Base-by-base conservation (phyloP, 2,888 invertebrate genomes). In the Trichogramma dendrolimi region DNA sequence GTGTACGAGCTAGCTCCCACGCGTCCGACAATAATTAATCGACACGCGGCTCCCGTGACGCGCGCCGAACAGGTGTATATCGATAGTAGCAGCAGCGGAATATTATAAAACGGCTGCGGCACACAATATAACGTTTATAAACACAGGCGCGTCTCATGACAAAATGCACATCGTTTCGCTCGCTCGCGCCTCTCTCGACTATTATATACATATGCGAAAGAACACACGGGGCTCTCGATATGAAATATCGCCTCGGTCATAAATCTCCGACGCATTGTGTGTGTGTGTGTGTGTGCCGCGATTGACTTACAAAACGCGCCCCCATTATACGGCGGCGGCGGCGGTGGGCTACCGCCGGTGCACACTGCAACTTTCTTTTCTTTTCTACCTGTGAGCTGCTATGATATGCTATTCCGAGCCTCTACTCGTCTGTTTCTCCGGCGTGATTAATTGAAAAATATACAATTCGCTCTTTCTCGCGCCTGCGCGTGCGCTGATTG, bases 1-100 rank as follows among this genome's bases (percentile, higher is more conserved):
- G 27, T 27, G 27, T 27, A 27, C 27, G 27, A 61, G 55, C 61
- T 42, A 58, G 50, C 49, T 27, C 53, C 51, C 72, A 73, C 72
- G 75, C 77, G 72, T 71, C 51, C 41, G 39, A 68, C 67, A 68
- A 73, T 78, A 78, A 79, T 78, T 79, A 78, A 79, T 77, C 76
- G 72, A 51, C 60, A 57, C 53, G 72, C 72, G 71, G 78, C 79
- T 78, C 76, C 78, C 77, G 71, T 72, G 75, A 71, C 72, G 77
- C 69, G 72, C 56, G 58, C 56, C 61, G 57, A 48, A 14, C 48
- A 14, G 6, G 14, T 14, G 14, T 14, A 48, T 4, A 8, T 11
- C 4, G 6, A 46, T 5, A 6, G 6, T n/a, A 4, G 11, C 1
- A 48, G 11, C 11, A 14, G 5, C n/a, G 11, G 47, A 47, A 8